A percentile compares a stretch with the other conserved stretches of the same genome.
phyloP scores from a whole-genome alignment of 2,113 vertebrate species.

The Clupea harengus region DNA sequence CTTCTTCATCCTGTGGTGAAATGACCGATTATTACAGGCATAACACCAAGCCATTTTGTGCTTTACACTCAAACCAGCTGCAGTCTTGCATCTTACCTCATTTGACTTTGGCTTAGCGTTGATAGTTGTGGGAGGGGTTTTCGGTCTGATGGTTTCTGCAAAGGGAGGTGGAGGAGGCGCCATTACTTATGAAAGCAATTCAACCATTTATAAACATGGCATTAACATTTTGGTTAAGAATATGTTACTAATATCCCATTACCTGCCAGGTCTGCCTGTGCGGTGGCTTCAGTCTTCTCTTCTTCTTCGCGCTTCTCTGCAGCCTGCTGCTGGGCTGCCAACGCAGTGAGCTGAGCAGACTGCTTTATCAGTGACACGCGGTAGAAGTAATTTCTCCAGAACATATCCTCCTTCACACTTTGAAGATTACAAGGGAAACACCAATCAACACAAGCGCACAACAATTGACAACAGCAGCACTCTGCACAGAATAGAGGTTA shows the following conservation, averaged over 20 bases:
- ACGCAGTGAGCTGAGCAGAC: constrained; percentile 91
- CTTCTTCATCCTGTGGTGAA: constrained; percentile 76
- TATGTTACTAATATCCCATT: not conserved
- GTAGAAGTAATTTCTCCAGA: constrained; percentile 99
- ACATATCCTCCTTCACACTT: constrained; percentile 93
- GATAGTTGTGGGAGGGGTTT: constrained; percentile 87
- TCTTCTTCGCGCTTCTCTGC: constrained; percentile 70
- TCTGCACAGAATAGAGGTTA: constrained; percentile 73
- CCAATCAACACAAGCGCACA: constrained; percentile 15
- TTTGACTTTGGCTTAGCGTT: constrained; percentile 76
- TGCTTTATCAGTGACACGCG: constrained; percentile 95
- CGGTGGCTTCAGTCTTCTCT: constrained; percentile 50
- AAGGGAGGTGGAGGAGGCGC: not conserved
- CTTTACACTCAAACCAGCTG: not conserved
- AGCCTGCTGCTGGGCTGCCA: constrained; percentile 89
- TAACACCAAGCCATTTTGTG: not conserved
- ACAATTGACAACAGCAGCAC: not conserved
- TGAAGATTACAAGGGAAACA: constrained; percentile 37
- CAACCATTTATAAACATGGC: too few relatives aligned
- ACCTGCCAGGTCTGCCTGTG: constrained; percentile 78
- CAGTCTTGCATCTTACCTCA: constrained; percentile 69
- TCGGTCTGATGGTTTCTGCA: constrained; percentile 84
- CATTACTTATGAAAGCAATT: not conserved
- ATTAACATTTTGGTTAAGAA: not conserved
- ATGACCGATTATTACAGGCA: not conserved